Evolutionary conservation across 2,113 vertebrate genomes (phyloP).

Genomic region (Psilopogon haemacephalus): DNA sequence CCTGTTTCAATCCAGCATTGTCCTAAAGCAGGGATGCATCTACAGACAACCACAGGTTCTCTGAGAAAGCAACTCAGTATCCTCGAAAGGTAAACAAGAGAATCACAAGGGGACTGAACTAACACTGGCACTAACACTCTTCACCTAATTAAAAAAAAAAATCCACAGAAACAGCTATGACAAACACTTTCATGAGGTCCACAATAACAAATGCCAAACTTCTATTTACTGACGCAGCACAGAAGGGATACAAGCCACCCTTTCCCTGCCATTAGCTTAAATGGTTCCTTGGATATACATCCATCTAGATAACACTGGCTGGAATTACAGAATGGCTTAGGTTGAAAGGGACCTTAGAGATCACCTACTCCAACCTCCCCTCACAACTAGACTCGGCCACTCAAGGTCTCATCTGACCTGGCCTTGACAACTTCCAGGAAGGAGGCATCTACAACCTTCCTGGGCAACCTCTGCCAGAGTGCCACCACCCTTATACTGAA

Average conservation of each 20-base stretch:
- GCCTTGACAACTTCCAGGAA: too few species aligned
- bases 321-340: background rate
- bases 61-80: conserved; percentile 40
- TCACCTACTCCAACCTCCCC: too few species aligned
- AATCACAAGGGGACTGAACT: conserved; percentile 27
- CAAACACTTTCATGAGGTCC: conserved; percentile 48
- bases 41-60: conserved; percentile 6
- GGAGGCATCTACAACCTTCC: too few species aligned
- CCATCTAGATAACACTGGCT: background rate
- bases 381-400: too few species aligned
- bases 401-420: too few species aligned
- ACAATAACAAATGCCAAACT: conserved; percentile 38
- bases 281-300: background rate
- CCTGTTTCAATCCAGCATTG: background rate
- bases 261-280: background rate
- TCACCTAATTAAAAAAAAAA: conserved; percentile 60
- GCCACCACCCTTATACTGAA: too few species aligned
- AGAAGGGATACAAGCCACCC: background rate
- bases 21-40: background rate
- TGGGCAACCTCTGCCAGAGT: too few species aligned
- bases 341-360: too few species aligned
- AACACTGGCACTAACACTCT: conserved; percentile 16
- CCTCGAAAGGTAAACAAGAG: conserved; percentile 50
- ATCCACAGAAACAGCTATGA: conserved; percentile 44
- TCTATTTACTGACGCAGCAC: conserved; percentile 30